These are phyloP conservation scores for Bambusicola thoracicus DNA, from an alignment of 2,113 vertebrate genomes.

Conservation along the genomic window DNA sequence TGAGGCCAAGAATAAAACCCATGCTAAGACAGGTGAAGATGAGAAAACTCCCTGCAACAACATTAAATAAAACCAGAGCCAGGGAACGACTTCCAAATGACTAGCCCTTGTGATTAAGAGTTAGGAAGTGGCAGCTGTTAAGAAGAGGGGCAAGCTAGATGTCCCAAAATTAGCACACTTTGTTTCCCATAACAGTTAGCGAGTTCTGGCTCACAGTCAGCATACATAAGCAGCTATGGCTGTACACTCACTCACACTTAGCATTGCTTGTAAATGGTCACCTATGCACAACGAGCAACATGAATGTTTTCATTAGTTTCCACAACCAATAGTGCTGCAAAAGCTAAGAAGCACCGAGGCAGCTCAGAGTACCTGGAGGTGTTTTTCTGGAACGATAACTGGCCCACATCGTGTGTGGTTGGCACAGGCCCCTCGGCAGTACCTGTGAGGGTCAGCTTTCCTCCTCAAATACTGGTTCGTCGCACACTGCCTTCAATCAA, in stretches of 20 bases:
- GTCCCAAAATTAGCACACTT: not conserved
- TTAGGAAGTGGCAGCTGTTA: not conserved
- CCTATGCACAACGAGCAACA: not conserved
- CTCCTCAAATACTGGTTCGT: conserved; percentile 94
- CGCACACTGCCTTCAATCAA: conserved; percentile 87
- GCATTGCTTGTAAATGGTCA: not conserved
- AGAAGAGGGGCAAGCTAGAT: not conserved
- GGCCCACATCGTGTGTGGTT: conserved; percentile 92
- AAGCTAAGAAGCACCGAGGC: not conserved
- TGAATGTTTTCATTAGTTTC: not conserved
- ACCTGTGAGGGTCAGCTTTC: conserved; percentile 91
- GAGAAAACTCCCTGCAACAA: not conserved
- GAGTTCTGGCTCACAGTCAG: not conserved
- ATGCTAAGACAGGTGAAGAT: not conserved
- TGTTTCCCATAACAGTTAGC: not conserved
- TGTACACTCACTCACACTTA: not conserved
- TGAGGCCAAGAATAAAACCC: not conserved
- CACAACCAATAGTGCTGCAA: not conserved
- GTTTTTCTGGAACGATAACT: conserved; percentile 89
- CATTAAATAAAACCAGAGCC: not conserved
- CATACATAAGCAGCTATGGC: not conserved
- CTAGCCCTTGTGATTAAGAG: not conserved
- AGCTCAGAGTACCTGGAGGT: conserved; percentile 87
- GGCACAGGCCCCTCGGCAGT: conserved; percentile 91
- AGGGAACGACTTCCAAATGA: not conserved